Conservation (phyloP, 2,888 invertebrate genomes). For the Rhimphoctona megacephalus region DNA sequence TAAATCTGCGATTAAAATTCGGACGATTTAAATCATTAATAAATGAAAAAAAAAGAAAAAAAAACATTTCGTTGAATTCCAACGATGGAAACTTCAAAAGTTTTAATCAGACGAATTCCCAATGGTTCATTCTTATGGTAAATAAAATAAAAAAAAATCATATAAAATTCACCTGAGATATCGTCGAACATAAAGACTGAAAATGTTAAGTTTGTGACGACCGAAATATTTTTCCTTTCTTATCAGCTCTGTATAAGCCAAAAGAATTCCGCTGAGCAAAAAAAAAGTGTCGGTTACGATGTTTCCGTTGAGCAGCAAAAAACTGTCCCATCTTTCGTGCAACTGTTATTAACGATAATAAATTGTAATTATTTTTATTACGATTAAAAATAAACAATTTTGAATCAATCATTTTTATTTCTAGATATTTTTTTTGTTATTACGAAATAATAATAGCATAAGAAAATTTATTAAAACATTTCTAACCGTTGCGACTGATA, state of each 20-base stretch:
- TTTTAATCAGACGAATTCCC: no score
- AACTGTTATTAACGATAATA: conserved; percentile 71
- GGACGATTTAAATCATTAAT: no score
- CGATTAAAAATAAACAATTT: background rate
- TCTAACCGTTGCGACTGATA: conserved; percentile 73
- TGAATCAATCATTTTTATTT: background rate
- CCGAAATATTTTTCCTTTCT: conserved; percentile 71
- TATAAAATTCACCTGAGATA: conserved; percentile 87
- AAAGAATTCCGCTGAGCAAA: conserved; percentile 79
- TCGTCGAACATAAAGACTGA: conserved; percentile 88
- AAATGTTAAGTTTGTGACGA: conserved; percentile 85
- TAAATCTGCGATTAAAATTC: background rate
- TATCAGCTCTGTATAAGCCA: conserved; percentile 76
- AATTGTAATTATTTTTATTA: background rate
- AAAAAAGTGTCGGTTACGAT: conserved; percentile 82
- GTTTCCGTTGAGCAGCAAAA: conserved; percentile 81
- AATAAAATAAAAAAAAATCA: background rate
- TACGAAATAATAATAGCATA: background rate
- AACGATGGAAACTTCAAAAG: no score
- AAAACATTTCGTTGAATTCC: no score
- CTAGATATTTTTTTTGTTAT: background rate
- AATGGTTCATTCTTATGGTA: background rate
- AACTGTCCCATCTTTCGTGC: conserved; percentile 77
- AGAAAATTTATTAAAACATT: background rate
- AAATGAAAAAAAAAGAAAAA: no score